Evolutionary conservation across 1,140 invertebrate species (phyloP).

Genomic region (Euborellia annulipes): DNA sequence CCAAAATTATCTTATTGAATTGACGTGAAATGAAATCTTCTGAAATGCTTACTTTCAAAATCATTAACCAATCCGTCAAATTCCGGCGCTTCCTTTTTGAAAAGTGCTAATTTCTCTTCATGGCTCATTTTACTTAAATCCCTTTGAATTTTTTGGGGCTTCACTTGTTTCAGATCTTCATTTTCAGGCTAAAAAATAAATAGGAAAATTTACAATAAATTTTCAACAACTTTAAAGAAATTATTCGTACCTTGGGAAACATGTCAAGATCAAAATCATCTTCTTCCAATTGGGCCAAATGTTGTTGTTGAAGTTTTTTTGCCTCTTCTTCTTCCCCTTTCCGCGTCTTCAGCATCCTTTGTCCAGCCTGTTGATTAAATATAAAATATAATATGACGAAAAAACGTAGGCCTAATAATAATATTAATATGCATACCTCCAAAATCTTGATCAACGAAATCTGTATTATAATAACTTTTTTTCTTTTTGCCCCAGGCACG

Average conservation of each 20-base stretch:
- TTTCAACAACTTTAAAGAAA: no score
- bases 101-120: conserved; percentile 53
- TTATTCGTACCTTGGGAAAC: conserved; percentile 24
- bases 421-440: no score
- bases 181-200: no score
- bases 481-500: conserved; percentile 77
- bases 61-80: conserved; percentile 57
- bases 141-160: conserved; percentile 45
- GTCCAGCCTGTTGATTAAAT: conserved; percentile 18
- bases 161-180: no score
- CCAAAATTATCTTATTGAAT: no score
- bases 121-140: conserved; percentile 59
- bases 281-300: conserved; percentile 62
- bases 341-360: conserved; percentile 54
- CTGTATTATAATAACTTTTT: conserved; percentile 62
- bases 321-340: conserved; percentile 76
- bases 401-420: conserved; percentile 3
- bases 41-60: conserved; percentile 61
- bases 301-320: conserved; percentile 56
- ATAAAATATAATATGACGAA: no score
- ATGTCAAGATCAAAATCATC: conserved; percentile 62
- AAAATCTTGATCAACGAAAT: conserved; percentile 78
- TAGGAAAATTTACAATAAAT: no score
- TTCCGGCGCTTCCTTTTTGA: conserved; percentile 74
- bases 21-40: no score